Percentiles rank a stretch among this genome's conserved stretches.
phyloP scores from a whole-genome alignment of 2,888 invertebrate species.

The Thecophora atra region DNA sequence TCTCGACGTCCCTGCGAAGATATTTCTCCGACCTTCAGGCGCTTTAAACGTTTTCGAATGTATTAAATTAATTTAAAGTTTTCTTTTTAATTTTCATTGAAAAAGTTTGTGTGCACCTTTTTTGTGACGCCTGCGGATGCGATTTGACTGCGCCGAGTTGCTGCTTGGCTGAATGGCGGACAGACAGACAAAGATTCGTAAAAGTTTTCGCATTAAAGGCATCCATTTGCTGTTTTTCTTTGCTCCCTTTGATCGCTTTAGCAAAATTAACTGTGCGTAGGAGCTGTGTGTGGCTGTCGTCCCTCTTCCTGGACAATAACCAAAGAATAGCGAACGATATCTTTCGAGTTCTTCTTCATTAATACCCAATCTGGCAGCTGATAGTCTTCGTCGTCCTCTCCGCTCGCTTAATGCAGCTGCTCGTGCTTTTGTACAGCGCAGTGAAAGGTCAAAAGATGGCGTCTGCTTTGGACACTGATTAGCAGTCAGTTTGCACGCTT shows the following conservation, averaged over 20 bases:
- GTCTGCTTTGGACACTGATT: constrained; percentile 36
- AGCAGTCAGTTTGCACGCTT: constrained; percentile 37
- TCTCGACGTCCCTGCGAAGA: not conserved
- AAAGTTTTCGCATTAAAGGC: constrained; percentile 31
- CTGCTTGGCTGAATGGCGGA: not conserved
- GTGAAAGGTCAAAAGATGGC: constrained; percentile 26
- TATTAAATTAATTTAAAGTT: constrained; percentile 31
- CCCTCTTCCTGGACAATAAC: not conserved
- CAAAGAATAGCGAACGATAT: constrained; percentile 13
- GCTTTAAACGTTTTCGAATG: constrained; percentile 15
- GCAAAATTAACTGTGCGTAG: constrained; percentile 1
- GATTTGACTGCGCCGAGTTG: not conserved
- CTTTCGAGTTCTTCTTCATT: constrained; percentile 27
- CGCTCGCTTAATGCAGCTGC: not conserved
- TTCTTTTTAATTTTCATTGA: constrained; percentile 30
- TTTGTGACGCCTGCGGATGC: not conserved
- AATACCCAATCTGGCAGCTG: constrained; percentile 29
- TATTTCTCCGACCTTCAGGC: not conserved
- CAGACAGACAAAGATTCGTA: not conserved
- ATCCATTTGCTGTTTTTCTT: constrained; percentile 15
- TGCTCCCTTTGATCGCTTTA: constrained; percentile 8
- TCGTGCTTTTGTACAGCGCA: not conserved
- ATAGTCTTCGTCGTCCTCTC: not conserved
- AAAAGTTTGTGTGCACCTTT: constrained; percentile 15
- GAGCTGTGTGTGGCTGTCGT: not conserved